phyloP scores from a whole-genome alignment of 2,113 vertebrate genomes.

The Taurulus bubalis region DNA sequence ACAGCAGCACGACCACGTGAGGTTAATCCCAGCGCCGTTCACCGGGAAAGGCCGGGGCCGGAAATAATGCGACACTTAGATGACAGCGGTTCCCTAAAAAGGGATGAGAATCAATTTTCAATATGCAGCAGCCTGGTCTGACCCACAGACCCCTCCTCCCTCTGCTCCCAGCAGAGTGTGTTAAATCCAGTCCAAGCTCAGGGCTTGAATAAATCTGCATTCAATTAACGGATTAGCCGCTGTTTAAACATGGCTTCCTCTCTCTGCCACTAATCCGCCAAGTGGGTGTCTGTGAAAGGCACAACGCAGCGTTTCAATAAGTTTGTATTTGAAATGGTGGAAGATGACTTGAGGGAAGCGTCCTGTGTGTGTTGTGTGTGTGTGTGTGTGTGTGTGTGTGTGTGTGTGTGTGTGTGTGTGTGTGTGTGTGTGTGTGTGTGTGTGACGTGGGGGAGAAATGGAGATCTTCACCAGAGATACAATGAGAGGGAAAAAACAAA shows the following conservation, averaged over 20 bases:
- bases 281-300: conserved; percentile 77
- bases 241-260: conserved; percentile 83
- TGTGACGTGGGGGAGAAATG: not conserved
- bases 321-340: conserved; percentile 47
- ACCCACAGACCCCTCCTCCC: conserved; percentile 57
- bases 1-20: conserved; percentile 35
- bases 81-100: conserved; percentile 77
- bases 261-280: conserved; percentile 77
- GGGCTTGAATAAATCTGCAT: conserved; percentile 86
- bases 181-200: conserved; percentile 81
- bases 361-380: conserved; percentile 5
- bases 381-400: no score
- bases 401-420: no score
- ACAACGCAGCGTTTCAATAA: conserved; percentile 49
- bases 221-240: conserved; percentile 85
- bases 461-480: conserved; percentile 28
- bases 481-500: conserved; percentile 20
- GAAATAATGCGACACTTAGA: conserved; percentile 72
- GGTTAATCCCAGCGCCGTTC: conserved; percentile 66
- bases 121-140: conserved; percentile 63
- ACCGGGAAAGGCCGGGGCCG: conserved; percentile 38
- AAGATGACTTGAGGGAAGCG: conserved; percentile 33
- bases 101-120: conserved; percentile 79
- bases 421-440: no score
- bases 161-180: conserved; percentile 63